Evolutionary conservation across 2,888 invertebrate genomes (phyloP).

Genomic region (Litoditis marina): DNA sequence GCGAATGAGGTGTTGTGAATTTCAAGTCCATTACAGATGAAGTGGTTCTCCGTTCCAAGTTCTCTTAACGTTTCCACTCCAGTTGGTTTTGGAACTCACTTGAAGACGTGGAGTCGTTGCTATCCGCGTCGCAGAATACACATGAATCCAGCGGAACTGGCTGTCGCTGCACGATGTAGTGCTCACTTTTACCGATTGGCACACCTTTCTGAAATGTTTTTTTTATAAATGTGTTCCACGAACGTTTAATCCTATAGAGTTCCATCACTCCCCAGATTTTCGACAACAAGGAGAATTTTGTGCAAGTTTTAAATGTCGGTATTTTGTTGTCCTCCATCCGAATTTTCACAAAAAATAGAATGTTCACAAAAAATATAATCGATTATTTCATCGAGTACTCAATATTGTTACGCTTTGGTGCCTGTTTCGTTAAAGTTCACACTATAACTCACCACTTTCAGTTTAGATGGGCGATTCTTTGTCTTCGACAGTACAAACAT

Average conservation of each 20-base stretch:
- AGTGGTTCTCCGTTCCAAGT: no score
- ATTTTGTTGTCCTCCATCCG: background rate
- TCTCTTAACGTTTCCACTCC: no score
- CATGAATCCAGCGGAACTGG: conserved; percentile 66
- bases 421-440: background rate
- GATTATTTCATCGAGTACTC: background rate
- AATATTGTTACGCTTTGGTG: background rate
- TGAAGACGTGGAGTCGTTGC: conserved; percentile 53
- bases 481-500: conserved; percentile 69
- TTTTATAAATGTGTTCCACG: no score
- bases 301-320: background rate
- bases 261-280: no score
- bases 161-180: conserved; percentile 64
- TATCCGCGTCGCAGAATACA: conserved; percentile 65
- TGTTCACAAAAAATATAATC: background rate
- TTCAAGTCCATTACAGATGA: no score
- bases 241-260: no score
- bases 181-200: conserved; percentile 52
- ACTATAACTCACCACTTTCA: conserved; percentile 38
- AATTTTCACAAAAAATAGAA: background rate
- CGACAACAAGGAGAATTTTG: background rate
- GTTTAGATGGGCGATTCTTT: conserved; percentile 64
- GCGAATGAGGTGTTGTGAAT: no score
- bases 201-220: conserved; percentile 44
- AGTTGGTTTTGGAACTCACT: conserved; percentile 26